Evolutionary conservation across 2,797 vertebrate genomes (phyloP).

Genomic region (Adrianichthys oophorus): DNA sequence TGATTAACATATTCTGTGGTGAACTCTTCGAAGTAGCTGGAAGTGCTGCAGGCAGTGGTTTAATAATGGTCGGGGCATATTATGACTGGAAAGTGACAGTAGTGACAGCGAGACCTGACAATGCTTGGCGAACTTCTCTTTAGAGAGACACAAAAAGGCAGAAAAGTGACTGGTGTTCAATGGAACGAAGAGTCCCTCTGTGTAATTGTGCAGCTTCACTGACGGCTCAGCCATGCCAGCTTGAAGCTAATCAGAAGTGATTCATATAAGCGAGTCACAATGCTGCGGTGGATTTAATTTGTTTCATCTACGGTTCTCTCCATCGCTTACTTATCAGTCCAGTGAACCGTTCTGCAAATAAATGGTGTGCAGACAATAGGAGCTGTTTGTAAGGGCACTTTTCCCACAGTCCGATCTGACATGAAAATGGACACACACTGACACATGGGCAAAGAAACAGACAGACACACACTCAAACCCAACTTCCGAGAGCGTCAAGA

Average conservation of each 20-base stretch:
- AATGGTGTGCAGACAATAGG: constrained; percentile 65
- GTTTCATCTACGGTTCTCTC: constrained; percentile 71
- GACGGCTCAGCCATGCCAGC: constrained; percentile 54
- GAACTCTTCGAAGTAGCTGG: constrained; percentile 56
- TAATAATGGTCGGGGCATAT: constrained; percentile 77
- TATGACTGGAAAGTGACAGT: constrained; percentile 57
- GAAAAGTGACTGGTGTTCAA: constrained; percentile 49
- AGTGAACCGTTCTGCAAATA: constrained; percentile 58
- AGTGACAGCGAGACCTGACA: constrained; percentile 61
- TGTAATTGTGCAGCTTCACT: constrained; percentile 46
- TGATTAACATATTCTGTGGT: constrained; percentile 79
- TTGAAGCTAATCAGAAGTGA: constrained; percentile 79
- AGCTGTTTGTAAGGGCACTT: constrained; percentile 67
- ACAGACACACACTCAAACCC: constrained; percentile 65
- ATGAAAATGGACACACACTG: constrained; percentile 74
- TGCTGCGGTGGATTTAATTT: constrained; percentile 69
- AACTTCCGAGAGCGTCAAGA: constrained; percentile 76
- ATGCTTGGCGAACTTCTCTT: constrained; percentile 44
- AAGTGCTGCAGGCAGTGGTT: constrained; percentile 58
- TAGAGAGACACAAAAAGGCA: constrained; percentile 36
- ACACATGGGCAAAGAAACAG: constrained; percentile 69
- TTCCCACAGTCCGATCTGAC: constrained; percentile 77
- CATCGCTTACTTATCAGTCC: constrained; percentile 66
- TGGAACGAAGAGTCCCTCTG: constrained; percentile 45
- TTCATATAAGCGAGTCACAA: constrained; percentile 70